These are phyloP conservation scores for Lasioglossum oenotherae DNA, from an alignment of 2,888 invertebrate genomes.

Conservation along the genomic window DNA sequence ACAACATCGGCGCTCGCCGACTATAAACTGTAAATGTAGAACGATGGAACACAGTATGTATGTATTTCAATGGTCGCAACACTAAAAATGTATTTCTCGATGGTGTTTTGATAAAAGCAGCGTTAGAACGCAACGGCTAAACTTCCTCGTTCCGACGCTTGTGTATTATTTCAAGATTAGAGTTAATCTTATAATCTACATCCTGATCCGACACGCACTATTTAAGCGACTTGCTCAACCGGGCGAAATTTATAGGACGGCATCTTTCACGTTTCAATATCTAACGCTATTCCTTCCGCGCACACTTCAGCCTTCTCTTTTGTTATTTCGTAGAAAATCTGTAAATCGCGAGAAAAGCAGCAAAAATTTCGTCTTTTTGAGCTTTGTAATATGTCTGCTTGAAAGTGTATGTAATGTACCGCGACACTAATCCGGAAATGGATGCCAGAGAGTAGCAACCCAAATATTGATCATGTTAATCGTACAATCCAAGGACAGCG, in stretches of 20 bases:
- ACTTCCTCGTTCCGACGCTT: constrained; percentile 54
- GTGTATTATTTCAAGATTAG: constrained; percentile 73
- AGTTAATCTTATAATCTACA: constrained; percentile 70
- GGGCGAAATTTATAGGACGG: constrained; percentile 63
- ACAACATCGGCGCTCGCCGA: constrained; percentile 19
- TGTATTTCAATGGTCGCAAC: neutral
- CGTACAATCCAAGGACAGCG: neutral
- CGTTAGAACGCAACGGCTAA: constrained; percentile 25
- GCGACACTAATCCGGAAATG: neutral
- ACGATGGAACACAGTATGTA: constrained; percentile 7
- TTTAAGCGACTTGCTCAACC: constrained; percentile 52
- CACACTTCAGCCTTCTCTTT: neutral
- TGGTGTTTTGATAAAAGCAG: constrained; percentile 51
- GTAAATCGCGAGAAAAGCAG: neutral
- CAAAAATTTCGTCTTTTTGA: neutral
- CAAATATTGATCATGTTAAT: neutral
- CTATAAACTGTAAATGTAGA: constrained; percentile 21
- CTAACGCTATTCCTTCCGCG: neutral
- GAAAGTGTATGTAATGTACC: too few species aligned
- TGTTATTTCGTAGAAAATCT: neutral
- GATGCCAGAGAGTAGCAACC: neutral
- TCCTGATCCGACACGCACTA: constrained; percentile 60
- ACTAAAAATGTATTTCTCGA: constrained; percentile 37
- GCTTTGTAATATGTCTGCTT: too few species aligned
- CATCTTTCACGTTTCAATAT: constrained; percentile 56